These are phyloP conservation scores for Hermaeophaga mercurialis DNA, from an alignment of 2,888 invertebrate species.

Conservation along the genomic window DNA sequence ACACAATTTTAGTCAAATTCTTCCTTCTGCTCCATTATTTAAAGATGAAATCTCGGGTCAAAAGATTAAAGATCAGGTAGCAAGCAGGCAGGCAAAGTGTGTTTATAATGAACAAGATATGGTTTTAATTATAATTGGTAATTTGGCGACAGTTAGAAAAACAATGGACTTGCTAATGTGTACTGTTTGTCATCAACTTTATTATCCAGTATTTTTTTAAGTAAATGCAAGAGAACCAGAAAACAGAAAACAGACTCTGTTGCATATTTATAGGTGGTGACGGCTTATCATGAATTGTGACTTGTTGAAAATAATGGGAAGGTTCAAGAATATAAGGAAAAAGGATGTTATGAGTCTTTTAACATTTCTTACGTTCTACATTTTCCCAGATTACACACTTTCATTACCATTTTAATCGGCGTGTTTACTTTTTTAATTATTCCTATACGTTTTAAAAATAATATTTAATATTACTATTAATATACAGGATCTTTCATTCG, in stretches of 20 bases:
- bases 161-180: conserved; percentile 36
- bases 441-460: too few species aligned
- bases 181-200: conserved; percentile 35
- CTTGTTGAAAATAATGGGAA: conserved; percentile 2
- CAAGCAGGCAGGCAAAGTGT: conserved; percentile 28
- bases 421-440: too few species aligned
- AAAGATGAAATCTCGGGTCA: conserved; percentile 48
- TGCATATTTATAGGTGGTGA: conserved; percentile 31
- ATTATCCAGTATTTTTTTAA: conserved; percentile 30
- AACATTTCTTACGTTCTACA: not conserved
- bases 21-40: conserved; percentile 27
- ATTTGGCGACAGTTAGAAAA: conserved; percentile 36
- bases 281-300: conserved; percentile 22
- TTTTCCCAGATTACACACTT: not conserved
- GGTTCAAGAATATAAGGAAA: not conserved
- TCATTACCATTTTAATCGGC: not conserved
- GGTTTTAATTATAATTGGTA: conserved; percentile 48
- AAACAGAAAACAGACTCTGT: conserved; percentile 24
- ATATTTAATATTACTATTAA: too few species aligned
- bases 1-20: conserved; percentile 19
- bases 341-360: not conserved
- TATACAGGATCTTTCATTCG: too few species aligned
- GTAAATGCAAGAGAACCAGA: conserved; percentile 31
- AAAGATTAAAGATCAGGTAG: conserved; percentile 54
- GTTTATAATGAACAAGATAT: conserved; percentile 34